These are phyloP conservation scores for Piprites chloris DNA, from an alignment of 2,113 vertebrate species.

Conservation along the genomic window DNA sequence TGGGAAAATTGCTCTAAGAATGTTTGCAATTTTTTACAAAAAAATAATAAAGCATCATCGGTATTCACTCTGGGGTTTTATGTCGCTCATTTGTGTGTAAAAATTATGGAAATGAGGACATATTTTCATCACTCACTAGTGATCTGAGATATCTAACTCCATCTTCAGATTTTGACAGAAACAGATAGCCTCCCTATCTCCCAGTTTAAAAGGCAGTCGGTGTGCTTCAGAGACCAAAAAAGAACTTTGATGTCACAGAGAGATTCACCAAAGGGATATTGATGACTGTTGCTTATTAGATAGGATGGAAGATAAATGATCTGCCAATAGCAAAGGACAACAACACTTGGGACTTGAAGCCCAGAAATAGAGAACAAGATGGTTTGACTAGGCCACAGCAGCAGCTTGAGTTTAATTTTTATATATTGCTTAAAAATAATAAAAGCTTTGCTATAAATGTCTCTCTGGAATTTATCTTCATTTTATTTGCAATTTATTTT, in stretches of 20 bases:
- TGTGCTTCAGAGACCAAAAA: neutral
- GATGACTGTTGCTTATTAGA: neutral
- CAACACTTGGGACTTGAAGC: neutral
- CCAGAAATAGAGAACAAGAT: neutral
- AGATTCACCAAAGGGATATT: neutral
- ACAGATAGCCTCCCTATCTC: neutral
- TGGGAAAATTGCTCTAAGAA: neutral
- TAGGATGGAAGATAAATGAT: neutral
- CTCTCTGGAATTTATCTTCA: neutral
- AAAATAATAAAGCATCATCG: neutral
- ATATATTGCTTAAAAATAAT: neutral
- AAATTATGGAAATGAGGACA: neutral
- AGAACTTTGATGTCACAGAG: neutral
- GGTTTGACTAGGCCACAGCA: neutral
- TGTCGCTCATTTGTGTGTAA: neutral
- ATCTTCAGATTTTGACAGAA: neutral
- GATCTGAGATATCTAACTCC: neutral
- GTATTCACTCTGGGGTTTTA: neutral
- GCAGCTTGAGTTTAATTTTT: neutral
- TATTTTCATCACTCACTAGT: neutral
- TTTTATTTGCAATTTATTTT: neutral
- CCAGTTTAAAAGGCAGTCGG: neutral
- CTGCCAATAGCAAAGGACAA: neutral
- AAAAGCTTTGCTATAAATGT: neutral
- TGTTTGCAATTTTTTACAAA: neutral